Conservation (phyloP, 2,113 vertebrate species). For the Sinocyclocheilus grahami region DNA sequence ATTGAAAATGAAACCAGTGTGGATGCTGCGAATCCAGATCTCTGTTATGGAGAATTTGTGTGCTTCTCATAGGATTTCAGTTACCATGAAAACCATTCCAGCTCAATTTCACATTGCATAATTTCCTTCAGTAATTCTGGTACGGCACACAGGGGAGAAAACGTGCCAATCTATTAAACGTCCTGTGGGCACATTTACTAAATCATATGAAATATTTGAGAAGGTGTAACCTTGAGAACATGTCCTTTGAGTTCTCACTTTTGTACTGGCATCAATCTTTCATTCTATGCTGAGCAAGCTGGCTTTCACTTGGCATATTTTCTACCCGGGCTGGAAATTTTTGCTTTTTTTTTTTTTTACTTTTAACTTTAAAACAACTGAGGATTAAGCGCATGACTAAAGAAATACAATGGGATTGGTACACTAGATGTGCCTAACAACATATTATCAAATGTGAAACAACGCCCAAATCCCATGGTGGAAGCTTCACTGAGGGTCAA, state of each 20-base stretch:
- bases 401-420: constrained; percentile 14
- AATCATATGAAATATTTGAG: constrained; percentile 36
- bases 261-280: constrained; percentile 50
- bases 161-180: constrained; percentile 25
- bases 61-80: neutral
- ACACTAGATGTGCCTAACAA: neutral
- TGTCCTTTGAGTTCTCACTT: constrained; percentile 33
- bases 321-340: neutral
- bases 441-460: constrained; percentile 2
- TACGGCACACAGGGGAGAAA: constrained; percentile 24
- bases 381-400: neutral
- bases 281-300: constrained; percentile 41
- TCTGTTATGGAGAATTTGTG: neutral
- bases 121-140: neutral
- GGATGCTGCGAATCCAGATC: neutral
- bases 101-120: constrained; percentile 28
- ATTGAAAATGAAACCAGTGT: neutral
- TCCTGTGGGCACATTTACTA: constrained; percentile 43
- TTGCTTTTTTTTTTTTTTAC: neutral
- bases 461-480: neutral
- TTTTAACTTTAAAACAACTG: constrained; percentile 27
- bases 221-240: constrained; percentile 42
- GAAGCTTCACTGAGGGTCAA: neutral
- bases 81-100: neutral
- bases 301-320: neutral